phyloP scores from a whole-genome alignment of 1,140 invertebrate species.

The Cyphomyrmex costatus region DNA sequence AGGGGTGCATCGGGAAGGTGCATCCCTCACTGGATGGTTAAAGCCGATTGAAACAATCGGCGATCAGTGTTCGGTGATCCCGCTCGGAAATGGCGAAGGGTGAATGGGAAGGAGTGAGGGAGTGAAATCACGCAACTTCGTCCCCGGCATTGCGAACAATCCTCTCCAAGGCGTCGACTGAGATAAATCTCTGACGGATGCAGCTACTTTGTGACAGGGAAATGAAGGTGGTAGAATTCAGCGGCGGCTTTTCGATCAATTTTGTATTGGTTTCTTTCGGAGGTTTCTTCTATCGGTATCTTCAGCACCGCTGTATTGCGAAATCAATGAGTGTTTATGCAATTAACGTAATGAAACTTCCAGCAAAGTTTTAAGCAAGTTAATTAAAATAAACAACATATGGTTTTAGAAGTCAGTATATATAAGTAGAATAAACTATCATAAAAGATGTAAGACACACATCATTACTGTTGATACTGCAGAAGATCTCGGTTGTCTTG shows the following conservation, averaged over 20 bases:
- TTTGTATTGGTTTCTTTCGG: conserved; percentile 39
- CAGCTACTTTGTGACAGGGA: conserved; percentile 31
- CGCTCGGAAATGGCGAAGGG: conserved; percentile 65
- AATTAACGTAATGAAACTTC: conserved; percentile 31
- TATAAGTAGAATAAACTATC: not conserved
- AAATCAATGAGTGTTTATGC: conserved; percentile 8
- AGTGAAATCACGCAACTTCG: conserved; percentile 36
- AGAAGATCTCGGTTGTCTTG: not conserved
- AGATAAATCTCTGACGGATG: conserved; percentile 60
- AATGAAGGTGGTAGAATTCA: conserved; percentile 42
- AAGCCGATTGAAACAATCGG: conserved; percentile 78
- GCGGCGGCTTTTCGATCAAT: conserved; percentile 40
- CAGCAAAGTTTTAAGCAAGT: not conserved
- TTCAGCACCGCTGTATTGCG: not conserved
- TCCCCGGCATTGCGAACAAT: conserved; percentile 50
- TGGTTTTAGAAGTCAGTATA: not conserved
- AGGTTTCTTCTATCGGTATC: conserved; percentile 21
- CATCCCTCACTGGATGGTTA: conserved; percentile 47
- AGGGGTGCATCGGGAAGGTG: conserved; percentile 9
- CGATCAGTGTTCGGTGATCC: conserved; percentile 76
- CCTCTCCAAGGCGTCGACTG: conserved; percentile 48
- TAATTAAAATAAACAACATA: not conserved
- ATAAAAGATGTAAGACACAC: not conserved
- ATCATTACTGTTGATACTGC: not conserved
- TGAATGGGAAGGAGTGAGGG: not conserved